Evolutionary conservation across 2,888 invertebrate genomes (phyloP).

Genomic region (Villa cingulata): DNA sequence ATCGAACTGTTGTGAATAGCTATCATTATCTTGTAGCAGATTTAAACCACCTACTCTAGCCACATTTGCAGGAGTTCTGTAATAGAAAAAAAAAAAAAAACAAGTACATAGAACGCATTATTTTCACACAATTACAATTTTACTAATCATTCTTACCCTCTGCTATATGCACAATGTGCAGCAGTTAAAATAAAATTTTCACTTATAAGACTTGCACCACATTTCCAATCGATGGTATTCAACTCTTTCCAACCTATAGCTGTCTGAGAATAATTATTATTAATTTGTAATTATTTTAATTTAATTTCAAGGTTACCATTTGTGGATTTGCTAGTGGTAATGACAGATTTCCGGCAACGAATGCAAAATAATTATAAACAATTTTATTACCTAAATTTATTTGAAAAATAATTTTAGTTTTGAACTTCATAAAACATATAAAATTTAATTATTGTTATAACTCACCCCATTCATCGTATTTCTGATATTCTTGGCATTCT

Average conservation of each 20-base stretch:
- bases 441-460: too few species aligned
- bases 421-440: too few species aligned
- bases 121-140: too few species aligned
- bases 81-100: neutral
- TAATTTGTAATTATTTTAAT: neutral
- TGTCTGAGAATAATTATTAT: too few species aligned
- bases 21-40: conserved; percentile 30
- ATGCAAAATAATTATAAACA: too few species aligned
- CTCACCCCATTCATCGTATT: too few species aligned
- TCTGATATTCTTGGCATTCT: too few species aligned
- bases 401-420: too few species aligned
- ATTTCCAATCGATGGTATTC: conserved; percentile 2
- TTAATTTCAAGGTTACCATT: too few species aligned
- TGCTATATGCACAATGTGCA: conserved; percentile 5
- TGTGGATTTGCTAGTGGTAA: conserved; percentile 1
- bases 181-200: conserved; percentile 5
- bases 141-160: conserved; percentile 6
- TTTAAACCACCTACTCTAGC: conserved; percentile 40
- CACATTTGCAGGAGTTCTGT: conserved; percentile 26
- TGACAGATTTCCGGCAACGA: neutral
- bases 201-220: conserved; percentile 6
- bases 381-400: too few species aligned
- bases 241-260: neutral
- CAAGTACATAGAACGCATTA: neutral
- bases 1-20: conserved; percentile 27